Conservation (phyloP, 1,140 invertebrate genomes). For the Drosophila azteca region DNA sequence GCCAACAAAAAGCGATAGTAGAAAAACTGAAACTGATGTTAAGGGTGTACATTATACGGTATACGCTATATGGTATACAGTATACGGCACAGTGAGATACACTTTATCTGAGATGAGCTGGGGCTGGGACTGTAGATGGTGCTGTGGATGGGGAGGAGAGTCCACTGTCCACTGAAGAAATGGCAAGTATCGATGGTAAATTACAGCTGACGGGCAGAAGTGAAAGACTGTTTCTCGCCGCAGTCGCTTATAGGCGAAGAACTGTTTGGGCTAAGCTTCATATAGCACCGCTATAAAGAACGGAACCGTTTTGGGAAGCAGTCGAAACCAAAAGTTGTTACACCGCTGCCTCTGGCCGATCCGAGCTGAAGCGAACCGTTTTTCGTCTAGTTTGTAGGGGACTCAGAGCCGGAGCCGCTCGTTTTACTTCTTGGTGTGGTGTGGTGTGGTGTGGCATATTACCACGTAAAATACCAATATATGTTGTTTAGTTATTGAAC, state of each 20-base stretch:
- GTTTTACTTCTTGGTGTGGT: constrained; percentile 51
- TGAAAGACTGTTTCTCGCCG: no score
- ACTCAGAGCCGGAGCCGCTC: constrained; percentile 8
- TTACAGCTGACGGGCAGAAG: no score
- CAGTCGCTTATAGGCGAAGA: background rate
- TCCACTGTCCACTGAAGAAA: no score
- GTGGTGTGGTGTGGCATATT: no score
- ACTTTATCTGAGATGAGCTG: background rate
- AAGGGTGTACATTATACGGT: background rate
- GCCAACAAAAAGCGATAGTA: constrained; percentile 44
- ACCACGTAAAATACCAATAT: constrained; percentile 76
- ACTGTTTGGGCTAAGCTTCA: constrained; percentile 2
- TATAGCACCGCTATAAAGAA: constrained; percentile 62
- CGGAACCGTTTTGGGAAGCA: constrained; percentile 27
- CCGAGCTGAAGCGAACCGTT: no score
- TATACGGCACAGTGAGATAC: constrained; percentile 18
- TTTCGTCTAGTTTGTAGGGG: constrained; percentile 4
- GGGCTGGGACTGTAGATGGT: no score
- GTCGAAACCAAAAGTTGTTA: constrained; percentile 74
- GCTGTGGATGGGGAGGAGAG: no score
- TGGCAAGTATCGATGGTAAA: no score
- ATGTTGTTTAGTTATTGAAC: constrained; percentile 75
- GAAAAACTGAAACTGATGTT: constrained; percentile 9
- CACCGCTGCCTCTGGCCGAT: constrained; percentile 49
- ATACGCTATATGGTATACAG: background rate